These are phyloP conservation scores for Megaptera novaeangliae DNA, from an alignment of 2,113 vertebrate species.

Conservation along the genomic window DNA sequence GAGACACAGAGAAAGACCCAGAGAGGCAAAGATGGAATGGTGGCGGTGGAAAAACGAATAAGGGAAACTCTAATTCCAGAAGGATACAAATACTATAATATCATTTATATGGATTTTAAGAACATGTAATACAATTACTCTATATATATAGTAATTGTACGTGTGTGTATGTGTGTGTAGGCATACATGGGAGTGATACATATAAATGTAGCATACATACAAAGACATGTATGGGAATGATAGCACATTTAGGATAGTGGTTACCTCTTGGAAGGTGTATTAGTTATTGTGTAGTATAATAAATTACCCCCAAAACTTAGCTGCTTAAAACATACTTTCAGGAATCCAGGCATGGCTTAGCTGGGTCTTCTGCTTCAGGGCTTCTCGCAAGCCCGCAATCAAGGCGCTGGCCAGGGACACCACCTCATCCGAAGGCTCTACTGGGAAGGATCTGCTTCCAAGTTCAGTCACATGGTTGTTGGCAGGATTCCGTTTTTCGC, in stretches of 20 bases:
- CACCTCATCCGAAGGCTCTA: not conserved
- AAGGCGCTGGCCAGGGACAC: not conserved
- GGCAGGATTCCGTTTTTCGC: not conserved
- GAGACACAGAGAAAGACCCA: not conserved
- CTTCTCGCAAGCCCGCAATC: not conserved
- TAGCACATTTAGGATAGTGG: slow-evolving; percentile 2
- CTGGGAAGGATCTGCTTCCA: not conserved
- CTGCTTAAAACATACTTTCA: not conserved
- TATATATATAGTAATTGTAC: not conserved
- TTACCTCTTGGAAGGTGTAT: slow-evolving; percentile 2
- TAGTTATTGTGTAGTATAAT: not conserved
- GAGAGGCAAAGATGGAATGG: not conserved
- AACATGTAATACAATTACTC: not conserved
- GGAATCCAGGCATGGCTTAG: not conserved
- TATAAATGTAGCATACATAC: not conserved
- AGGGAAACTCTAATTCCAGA: not conserved
- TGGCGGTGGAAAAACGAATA: not conserved
- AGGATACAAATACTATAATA: not conserved
- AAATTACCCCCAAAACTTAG: not conserved
- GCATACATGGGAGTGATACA: not conserved
- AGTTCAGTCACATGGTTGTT: not conserved
- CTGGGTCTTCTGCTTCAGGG: not conserved
- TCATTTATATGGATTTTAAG: not conserved
- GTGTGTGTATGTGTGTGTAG: not conserved
- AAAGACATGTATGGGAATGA: not conserved